Base-by-base conservation (phyloP, 2,797 vertebrate species). In the Echeneis naucrates region DNA sequence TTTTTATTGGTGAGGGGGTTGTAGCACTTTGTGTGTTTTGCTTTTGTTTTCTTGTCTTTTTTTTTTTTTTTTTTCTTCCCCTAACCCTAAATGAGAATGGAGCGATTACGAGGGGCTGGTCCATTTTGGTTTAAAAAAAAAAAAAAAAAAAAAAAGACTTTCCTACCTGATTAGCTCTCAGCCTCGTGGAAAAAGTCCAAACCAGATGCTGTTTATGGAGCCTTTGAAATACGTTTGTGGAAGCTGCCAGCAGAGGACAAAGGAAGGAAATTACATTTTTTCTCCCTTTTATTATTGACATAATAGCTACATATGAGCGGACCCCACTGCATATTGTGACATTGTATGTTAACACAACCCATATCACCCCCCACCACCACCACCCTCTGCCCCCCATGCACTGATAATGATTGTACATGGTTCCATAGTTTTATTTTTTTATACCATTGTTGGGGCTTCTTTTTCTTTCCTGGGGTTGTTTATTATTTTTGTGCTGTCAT, bases 391-490 rank as follows among this genome's bases (percentile, higher is more conserved):
- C 53, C n/a, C 74, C 67, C 37, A 44, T 83, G 85, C 90, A 92
- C 89, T 92, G 89, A 85, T 88, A 26, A 84, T 76, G 86, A 88
- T 84, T 91, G 84, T 88, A 76, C 70, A 61, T 68, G 52, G 47
- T 83, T 10, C 63, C 74, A 87, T 67, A 79, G 68, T 86, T 88
- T 81, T 81, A 67, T 77, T 82, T 83, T 83, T 84, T 83, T 79
- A 78, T 81, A 69, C 72, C 23, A 75, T 70, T 67, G 51, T 73
- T 63, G 40, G 61, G 53, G 61, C 32, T 75, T 86, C 1, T 10
- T 44, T 69, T 53, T 48, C 16, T 74, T 78, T 57, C 56, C 37
- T 47, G 32, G 52, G 47, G 1, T 70, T 54, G 9, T 81, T 72
- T 65, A 7, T 77, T 60, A 33, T 81, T 82, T 82, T 81, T 72